phyloP scores from a whole-genome alignment of 2,113 vertebrate species.

The Leucopsar rothschildi region DNA sequence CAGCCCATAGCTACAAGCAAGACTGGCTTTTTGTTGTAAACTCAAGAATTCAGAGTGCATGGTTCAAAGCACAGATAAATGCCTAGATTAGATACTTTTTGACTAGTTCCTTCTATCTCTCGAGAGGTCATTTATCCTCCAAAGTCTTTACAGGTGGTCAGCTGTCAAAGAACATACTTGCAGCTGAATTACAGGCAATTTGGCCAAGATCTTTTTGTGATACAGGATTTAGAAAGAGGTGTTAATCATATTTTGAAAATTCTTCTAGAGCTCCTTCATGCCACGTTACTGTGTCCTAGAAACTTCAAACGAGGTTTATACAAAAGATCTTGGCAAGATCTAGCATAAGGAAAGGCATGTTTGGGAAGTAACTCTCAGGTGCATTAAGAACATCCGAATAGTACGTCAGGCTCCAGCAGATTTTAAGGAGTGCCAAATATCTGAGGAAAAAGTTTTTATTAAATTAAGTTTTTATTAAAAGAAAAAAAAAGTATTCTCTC shows the following conservation, averaged over 20 bases:
- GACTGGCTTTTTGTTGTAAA: not conserved
- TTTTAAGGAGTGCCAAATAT: conserved; percentile 42
- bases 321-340: conserved; percentile 56
- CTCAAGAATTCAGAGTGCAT: not conserved
- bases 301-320: conserved; percentile 34
- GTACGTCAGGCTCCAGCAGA: conserved; percentile 13
- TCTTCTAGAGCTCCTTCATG: conserved; percentile 12
- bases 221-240: not conserved
- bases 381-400: conserved; percentile 6
- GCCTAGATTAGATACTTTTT: not conserved
- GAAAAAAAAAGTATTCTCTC: not conserved
- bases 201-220: not conserved
- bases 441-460: not conserved
- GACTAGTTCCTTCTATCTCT: not conserved
- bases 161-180: conserved; percentile 26
- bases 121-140: not conserved
- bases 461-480: not conserved
- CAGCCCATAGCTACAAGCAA: not conserved
- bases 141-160: not conserved
- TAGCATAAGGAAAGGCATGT: not conserved
- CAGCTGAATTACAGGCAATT: not conserved
- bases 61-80: conserved; percentile 22
- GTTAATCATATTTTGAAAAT: conserved; percentile 16
- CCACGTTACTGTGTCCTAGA: not conserved
- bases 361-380: conserved; percentile 51